Evolutionary conservation across 2,888 invertebrate species (phyloP).

Genomic region (Muschampia plurimacula): DNA sequence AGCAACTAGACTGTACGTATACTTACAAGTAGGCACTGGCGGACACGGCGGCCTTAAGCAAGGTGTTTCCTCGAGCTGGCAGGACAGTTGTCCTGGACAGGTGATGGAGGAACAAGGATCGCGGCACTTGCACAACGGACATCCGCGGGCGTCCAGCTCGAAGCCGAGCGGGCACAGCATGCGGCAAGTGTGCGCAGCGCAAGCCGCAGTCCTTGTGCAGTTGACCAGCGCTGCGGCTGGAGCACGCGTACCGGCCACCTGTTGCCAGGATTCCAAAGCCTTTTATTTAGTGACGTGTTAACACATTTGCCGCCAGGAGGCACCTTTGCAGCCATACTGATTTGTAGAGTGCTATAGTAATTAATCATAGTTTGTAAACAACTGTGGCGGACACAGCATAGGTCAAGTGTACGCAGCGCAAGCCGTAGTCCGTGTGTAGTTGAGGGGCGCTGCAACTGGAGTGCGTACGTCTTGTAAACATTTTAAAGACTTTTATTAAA

Average conservation of each 20-base stretch:
- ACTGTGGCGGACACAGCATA: too few relatives aligned
- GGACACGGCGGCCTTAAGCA: slow-evolving; percentile 93
- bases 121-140: slow-evolving; percentile 92
- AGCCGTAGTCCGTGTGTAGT: too few relatives aligned
- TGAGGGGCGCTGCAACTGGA: too few relatives aligned
- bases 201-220: slow-evolving; percentile 89
- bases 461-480: too few relatives aligned
- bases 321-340: too few relatives aligned
- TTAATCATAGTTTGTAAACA: too few relatives aligned
- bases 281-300: too few relatives aligned
- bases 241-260: slow-evolving; percentile 90
- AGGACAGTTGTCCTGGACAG: slow-evolving; percentile 91
- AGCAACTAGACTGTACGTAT: not conserved
- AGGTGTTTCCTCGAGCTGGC: slow-evolving; percentile 91
- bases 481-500: too few relatives aligned
- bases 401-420: too few relatives aligned
- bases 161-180: slow-evolving; percentile 96
- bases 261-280: not conserved
- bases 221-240: slow-evolving; percentile 88
- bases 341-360: too few relatives aligned
- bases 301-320: too few relatives aligned
- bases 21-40: slow-evolving; percentile 92
- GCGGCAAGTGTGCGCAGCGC: slow-evolving; percentile 92
- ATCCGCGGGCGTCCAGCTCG: slow-evolving; percentile 88
- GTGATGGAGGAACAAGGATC: slow-evolving; percentile 92